Evolutionary conservation across 2,113 vertebrate genomes (phyloP).

Genomic region (Collichthys lucidus): DNA sequence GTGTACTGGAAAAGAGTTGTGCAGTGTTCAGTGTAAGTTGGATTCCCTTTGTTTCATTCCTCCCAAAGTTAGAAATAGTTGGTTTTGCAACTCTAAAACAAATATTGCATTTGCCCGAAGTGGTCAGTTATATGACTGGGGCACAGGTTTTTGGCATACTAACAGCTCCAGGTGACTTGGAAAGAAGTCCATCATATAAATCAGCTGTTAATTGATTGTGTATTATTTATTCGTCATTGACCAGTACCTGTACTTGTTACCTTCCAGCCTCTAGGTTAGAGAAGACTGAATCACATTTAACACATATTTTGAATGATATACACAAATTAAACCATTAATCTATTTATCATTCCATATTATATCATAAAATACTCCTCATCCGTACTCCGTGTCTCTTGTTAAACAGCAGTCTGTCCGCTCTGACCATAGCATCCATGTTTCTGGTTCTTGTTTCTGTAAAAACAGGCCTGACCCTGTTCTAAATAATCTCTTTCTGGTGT

Average conservation of each 20-base stretch:
- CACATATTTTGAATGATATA: too few species aligned
- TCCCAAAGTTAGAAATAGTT: not conserved
- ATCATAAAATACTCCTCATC: not conserved
- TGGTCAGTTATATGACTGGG: not conserved
- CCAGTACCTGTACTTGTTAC: too few species aligned
- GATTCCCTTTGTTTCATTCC: not conserved
- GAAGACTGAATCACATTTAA: too few species aligned
- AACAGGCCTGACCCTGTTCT: not conserved
- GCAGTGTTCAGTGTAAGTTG: not conserved
- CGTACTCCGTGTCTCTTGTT: not conserved
- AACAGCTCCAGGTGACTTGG: not conserved
- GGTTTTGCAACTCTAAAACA: not conserved
- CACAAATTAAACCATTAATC: not conserved
- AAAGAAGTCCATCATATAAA: not conserved
- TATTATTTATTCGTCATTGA: not conserved
- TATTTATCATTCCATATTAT: not conserved
- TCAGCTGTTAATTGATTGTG: not conserved
- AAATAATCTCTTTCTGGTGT: conserved; percentile 10
- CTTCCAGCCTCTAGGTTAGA: too few species aligned
- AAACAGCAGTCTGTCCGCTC: not conserved
- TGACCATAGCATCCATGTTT: not conserved
- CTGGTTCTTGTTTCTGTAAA: conserved; percentile 1
- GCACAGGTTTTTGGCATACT: not conserved
- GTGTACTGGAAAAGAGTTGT: not conserved
- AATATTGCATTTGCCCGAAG: not conserved